Evolutionary conservation across 2,797 vertebrate genomes (phyloP).

Genomic region (Acrossocheilus fasciatus): DNA sequence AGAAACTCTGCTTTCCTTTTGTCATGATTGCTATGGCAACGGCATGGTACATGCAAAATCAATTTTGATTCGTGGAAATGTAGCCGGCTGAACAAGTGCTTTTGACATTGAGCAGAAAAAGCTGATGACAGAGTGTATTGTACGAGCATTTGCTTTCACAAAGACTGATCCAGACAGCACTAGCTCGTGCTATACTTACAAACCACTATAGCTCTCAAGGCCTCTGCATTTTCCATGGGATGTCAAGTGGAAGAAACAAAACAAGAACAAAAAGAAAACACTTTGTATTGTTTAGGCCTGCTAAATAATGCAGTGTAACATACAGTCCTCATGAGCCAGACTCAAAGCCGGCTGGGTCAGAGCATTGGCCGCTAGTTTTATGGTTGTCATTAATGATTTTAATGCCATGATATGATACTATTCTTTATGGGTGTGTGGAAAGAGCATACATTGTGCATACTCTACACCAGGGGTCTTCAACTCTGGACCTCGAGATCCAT

Average conservation of each 20-base stretch:
- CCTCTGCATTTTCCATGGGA: constrained; percentile 23
- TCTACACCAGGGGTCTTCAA: no score
- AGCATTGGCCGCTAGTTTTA: not conserved
- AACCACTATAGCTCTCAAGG: constrained; percentile 28
- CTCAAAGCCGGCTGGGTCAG: not conserved
- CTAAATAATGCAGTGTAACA: constrained; percentile 32
- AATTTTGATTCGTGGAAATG: constrained; percentile 45
- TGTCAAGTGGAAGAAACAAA: constrained; percentile 36
- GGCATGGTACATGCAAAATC: constrained; percentile 37
- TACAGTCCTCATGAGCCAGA: not conserved
- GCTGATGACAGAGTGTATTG: constrained; percentile 44
- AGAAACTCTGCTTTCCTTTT: constrained; percentile 40
- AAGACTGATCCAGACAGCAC: constrained; percentile 15
- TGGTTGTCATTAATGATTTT: not conserved
- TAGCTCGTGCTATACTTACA: not conserved
- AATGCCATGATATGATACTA: not conserved
- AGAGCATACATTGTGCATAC: not conserved
- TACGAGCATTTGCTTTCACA: constrained; percentile 29
- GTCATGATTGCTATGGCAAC: constrained; percentile 34
- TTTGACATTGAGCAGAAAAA: constrained; percentile 54
- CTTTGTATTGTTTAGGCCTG: constrained; percentile 27
- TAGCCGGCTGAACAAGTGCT: constrained; percentile 43
- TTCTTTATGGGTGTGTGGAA: not conserved
- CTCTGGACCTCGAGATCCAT: no score
- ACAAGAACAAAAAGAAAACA: constrained; percentile 31